These are phyloP conservation scores for Agapornis canus DNA, from an alignment of 2,797 vertebrate species.

Conservation along the genomic window DNA sequence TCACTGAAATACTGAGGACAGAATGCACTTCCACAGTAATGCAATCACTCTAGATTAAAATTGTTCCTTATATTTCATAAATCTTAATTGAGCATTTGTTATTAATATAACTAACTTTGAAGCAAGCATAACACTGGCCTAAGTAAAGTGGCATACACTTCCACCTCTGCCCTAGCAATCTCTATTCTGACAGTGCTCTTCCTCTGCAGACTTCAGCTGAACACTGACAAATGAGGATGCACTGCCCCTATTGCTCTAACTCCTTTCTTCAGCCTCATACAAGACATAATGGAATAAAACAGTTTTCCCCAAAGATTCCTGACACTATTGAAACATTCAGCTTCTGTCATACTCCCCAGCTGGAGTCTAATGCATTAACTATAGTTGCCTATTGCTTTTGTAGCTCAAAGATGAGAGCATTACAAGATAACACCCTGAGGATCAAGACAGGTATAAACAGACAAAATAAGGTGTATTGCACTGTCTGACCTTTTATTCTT, in stretches of 20 bases:
- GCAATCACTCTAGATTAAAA: not conserved
- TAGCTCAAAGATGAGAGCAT: not conserved
- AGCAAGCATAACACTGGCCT: rapidly evolving
- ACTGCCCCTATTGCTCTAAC: not conserved
- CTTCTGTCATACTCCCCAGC: not conserved
- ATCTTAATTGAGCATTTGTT: not conserved
- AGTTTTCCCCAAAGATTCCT: not conserved
- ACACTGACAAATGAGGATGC: not conserved
- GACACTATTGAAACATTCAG: not conserved
- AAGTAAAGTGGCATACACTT: rapidly evolving
- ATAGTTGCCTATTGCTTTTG: not conserved
- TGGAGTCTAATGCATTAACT: not conserved
- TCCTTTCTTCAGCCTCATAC: not conserved
- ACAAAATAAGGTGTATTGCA: not conserved
- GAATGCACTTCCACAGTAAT: not conserved
- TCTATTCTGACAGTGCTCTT: not conserved
- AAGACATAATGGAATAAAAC: not conserved
- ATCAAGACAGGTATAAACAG: not conserved
- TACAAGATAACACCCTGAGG: not conserved
- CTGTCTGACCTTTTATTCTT: not conserved
- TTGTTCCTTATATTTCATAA: not conserved
- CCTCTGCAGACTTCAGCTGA: not conserved
- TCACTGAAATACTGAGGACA: not conserved
- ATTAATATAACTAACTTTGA: not conserved
- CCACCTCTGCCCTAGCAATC: too few relatives aligned